Percentiles rank a stretch among this genome's conserved stretches.
These are phyloP conservation scores for Oscheius sp. DNA, from an alignment of 1,140 invertebrate genomes.

Conservation along the genomic window DNA sequence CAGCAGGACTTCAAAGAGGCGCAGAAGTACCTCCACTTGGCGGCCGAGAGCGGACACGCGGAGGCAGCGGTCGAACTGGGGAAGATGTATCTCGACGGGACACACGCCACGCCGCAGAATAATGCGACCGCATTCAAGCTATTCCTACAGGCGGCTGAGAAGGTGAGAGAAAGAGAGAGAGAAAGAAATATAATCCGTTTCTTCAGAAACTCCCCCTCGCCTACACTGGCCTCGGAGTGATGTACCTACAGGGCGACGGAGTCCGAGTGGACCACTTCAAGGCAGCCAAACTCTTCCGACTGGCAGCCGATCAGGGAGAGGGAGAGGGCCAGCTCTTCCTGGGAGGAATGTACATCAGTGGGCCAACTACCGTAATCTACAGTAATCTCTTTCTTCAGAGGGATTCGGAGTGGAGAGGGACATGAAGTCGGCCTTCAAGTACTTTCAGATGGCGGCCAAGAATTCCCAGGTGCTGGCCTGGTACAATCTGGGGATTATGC, in stretches of 20 bases:
- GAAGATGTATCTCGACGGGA: background rate
- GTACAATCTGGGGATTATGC: slow-evolving; percentile 96
- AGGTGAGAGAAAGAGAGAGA: slow-evolving; percentile 72
- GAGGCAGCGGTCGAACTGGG: background rate
- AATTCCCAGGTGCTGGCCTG: slow-evolving; percentile 93
- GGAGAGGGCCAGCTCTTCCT: slow-evolving; percentile 95
- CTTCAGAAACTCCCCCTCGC: slow-evolving; percentile 89
- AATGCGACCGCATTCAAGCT: background rate
- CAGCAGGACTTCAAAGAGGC: background rate
- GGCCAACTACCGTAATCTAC: background rate
- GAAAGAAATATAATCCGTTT: slow-evolving; percentile 63
- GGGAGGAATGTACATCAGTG: slow-evolving; percentile 96
- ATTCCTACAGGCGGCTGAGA: background rate
- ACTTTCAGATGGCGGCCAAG: slow-evolving; percentile 92
- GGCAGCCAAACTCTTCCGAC: slow-evolving; percentile 86
- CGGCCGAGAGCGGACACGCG: background rate
- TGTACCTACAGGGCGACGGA: slow-evolving; percentile 83
- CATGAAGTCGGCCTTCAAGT: slow-evolving; percentile 91
- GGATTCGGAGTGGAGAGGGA: slow-evolving; percentile 76
- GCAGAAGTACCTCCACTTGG: background rate
- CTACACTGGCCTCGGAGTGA: slow-evolving; percentile 89
- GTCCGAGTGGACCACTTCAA: slow-evolving; percentile 73
- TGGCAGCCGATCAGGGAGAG: slow-evolving; percentile 76
- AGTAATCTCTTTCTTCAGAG: background rate
- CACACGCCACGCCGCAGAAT: background rate